phyloP scores from a whole-genome alignment of 2,113 vertebrate species.

The Craseonycteris thonglongyai region DNA sequence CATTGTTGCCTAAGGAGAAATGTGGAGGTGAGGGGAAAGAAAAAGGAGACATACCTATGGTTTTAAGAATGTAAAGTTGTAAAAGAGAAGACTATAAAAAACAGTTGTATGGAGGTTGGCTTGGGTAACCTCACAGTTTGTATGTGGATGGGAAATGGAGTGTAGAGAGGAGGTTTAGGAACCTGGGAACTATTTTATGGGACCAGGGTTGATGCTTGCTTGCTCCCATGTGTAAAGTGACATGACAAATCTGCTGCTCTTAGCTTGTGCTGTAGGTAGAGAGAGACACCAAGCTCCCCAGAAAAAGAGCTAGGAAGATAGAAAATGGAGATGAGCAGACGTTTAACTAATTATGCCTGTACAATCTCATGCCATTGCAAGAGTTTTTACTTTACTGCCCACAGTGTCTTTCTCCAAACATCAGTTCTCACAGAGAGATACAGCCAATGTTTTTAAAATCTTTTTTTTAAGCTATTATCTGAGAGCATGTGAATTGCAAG shows the following conservation, averaged over 20 bases:
- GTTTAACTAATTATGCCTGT: background rate
- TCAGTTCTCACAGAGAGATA: background rate
- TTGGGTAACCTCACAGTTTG: background rate
- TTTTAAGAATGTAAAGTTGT: background rate
- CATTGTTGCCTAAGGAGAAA: background rate
- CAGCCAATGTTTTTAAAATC: background rate
- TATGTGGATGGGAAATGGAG: background rate
- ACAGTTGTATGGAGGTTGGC: background rate
- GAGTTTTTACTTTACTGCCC: background rate
- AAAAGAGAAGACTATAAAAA: background rate
- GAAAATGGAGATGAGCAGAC: too few relatives aligned
- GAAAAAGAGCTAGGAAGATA: background rate
- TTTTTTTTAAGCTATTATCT: background rate
- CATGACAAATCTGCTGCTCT: background rate
- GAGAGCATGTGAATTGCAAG: background rate
- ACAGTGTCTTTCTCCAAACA: background rate
- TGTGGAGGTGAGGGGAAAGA: background rate
- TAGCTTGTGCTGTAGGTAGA: background rate
- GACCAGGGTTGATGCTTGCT: background rate
- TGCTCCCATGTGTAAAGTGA: background rate
- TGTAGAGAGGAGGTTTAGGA: background rate
- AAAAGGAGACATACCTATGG: background rate
- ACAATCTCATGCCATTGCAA: fast-evolving
- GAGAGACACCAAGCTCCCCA: background rate
- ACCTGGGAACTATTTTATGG: background rate